Evolutionary conservation across 2,888 invertebrate genomes (phyloP).

Genomic region (Epirrita christyi): DNA sequence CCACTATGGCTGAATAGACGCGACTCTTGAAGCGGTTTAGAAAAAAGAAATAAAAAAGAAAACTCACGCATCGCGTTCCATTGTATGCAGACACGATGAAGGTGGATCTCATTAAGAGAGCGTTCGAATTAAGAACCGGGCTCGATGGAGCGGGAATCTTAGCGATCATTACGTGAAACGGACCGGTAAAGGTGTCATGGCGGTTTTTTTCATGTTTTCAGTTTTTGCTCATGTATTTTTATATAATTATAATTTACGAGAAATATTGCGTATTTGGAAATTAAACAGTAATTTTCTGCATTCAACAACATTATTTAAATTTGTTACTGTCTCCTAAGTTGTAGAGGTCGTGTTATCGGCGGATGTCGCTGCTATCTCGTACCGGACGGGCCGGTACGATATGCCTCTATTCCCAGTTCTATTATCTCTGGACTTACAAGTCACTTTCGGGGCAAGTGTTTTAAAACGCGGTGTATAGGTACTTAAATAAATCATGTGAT

Average conservation of each 20-base stretch:
- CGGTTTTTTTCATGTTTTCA: constrained; percentile 39
- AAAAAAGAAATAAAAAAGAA: constrained; percentile 63
- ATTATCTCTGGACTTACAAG: constrained; percentile 16
- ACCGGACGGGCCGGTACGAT: constrained; percentile 17
- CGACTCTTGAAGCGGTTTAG: constrained; percentile 69
- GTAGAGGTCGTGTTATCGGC: constrained; percentile 27
- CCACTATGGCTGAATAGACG: constrained; percentile 68
- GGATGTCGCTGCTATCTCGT: constrained; percentile 22
- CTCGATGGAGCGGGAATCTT: constrained; percentile 79
- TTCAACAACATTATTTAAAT: not conserved
- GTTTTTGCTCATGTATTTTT: constrained; percentile 19
- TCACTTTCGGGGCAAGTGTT: constrained; percentile 8
- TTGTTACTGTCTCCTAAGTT: constrained; percentile 22
- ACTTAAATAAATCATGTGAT: no score
- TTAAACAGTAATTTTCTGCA: not conserved
- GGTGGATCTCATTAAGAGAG: constrained; percentile 81
- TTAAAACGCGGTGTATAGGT: no score
- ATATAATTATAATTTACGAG: constrained; percentile 6
- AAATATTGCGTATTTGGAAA: no score
- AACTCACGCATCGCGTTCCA: constrained; percentile 75
- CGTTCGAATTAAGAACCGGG: constrained; percentile 76
- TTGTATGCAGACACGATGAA: constrained; percentile 76
- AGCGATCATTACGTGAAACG: constrained; percentile 78
- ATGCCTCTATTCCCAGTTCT: constrained; percentile 7
- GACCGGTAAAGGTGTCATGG: constrained; percentile 51